Evolutionary conservation across 2,113 vertebrate genomes (phyloP), one percentile per base, ranked within the genome.

Genomic region (Oncorhynchus tshawytscha): DNA sequence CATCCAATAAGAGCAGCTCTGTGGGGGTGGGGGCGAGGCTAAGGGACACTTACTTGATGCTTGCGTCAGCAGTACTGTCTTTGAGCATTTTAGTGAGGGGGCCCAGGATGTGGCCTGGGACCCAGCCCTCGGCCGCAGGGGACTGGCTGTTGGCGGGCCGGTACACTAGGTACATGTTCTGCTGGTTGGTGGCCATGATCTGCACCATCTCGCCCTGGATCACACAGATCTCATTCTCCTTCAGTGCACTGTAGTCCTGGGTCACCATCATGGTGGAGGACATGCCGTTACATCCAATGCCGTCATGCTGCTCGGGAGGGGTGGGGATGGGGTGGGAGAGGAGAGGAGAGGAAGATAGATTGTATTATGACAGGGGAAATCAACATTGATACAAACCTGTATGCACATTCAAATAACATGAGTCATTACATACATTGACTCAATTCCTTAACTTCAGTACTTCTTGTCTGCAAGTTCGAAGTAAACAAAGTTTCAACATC

Each of bases 141-240:
- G 96, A 98, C 5, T 93, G 95, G 89, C 95, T 95, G 0, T 95
- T 95, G 67, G 97, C 96, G 0, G 96, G 94, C 76, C 97, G 96
- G 92, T 94, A 97, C 60, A 99, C 97, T 81, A 99, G 95, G 93
- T 93, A 97, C 97, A 98, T 98, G 91, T 97, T 98, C 93, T 99
- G 97, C 94, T 99, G 98, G 89, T 99, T 98, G 91, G 96, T 85
- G 86, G 97, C 95, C 82, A 99, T 94, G 88, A 99, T 92, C 87
- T 99, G 98, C 76, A 99, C 96, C 72, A 94, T 91, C 91, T 99
- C 96, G 18, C 97, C 98, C 89, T 97, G 96, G 79, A 93, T 94
- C 83, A 99, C 96, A 78, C 94, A 96, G 84, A 99, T 96, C 90
- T 99, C 98, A 24, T 99, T 97, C 92, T 99, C 98, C 82, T 99